Evolutionary conservation across 2,888 invertebrate species (phyloP), one percentile per base, ranked within the genome.

Genomic region (Caenorhabditis sp.): DNA sequence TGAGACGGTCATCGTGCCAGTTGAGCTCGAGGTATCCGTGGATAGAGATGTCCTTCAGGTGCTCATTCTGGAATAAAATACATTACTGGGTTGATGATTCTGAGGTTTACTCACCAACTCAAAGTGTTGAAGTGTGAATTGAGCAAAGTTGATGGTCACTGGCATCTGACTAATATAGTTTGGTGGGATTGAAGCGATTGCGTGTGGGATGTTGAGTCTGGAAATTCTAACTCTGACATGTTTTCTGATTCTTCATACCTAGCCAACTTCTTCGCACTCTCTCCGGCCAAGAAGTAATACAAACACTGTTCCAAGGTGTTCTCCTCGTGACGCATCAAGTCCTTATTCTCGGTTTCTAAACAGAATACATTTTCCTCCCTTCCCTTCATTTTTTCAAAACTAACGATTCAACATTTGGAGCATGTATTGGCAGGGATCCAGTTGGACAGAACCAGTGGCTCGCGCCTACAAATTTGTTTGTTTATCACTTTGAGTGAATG

Each of bases 161-260:
- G 88, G 86, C 47, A 87, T 82, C 19, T 80, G 84, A 26, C 80
- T 80, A 22, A 88, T 66, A 73, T 88, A 91, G 73, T 86, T 89
- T 26, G 92, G 92, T 22, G 92, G 92, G 24, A 92, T 80, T 0
- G 92, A 84, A n/a, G 92, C 91, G 31, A 92, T 91, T 28, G 92
- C 88, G 26, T 92, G 92, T 8, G 90, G 84, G 24, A 89, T 85
- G 63, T 88, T 86, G 16, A 87, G 72, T 84, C 88, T 85, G 49
- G 47, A 79, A 74, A 54, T 63, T 4, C n/a, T n/a, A n/a, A n/a
- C n/a, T n/a, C n/a, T n/a, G n/a, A n/a, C n/a, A n/a, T n/a, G n/a
- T n/a, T n/a, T n/a, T n/a, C n/a, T n/a, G n/a, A n/a, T n/a, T n/a
- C n/a, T 31, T 38, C 70, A 28, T 14, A 77, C 81, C 59, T 85